Conservation (phyloP, 2,113 vertebrate genomes). For the Collichthys lucidus region DNA sequence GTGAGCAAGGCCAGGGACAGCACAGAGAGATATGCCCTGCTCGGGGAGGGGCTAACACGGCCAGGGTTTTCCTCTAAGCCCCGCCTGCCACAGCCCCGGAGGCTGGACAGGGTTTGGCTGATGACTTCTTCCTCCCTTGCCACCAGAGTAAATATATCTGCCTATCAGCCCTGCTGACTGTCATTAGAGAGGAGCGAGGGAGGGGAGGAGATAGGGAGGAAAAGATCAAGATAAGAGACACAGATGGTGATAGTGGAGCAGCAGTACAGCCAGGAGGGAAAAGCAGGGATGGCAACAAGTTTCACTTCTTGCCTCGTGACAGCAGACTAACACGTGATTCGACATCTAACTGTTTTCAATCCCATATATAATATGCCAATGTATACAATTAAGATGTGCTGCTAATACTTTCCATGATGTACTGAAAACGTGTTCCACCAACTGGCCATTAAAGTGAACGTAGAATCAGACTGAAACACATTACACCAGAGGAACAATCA, state of each 20-base stretch:
- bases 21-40: slow-evolving; percentile 84
- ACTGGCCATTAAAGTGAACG: neutral
- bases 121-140: slow-evolving; percentile 72
- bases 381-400: neutral
- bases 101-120: slow-evolving; percentile 69
- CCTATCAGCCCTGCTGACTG: slow-evolving; percentile 72
- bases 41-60: slow-evolving; percentile 81
- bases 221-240: slow-evolving; percentile 53
- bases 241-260: slow-evolving; percentile 51
- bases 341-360: neutral
- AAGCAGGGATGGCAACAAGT: slow-evolving; percentile 10
- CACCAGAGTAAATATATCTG: slow-evolving; percentile 79
- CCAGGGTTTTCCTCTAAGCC: slow-evolving; percentile 80
- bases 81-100: slow-evolving; percentile 77
- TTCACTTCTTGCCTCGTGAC: slow-evolving; percentile 6
- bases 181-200: slow-evolving; percentile 58
- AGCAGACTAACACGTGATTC: neutral
- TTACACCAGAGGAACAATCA: neutral
- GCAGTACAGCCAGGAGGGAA: slow-evolving; percentile 47
- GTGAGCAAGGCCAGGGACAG: slow-evolving; percentile 84
- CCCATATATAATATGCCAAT: neutral
- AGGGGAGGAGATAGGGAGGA: slow-evolving; percentile 25
- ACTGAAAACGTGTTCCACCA: neutral
- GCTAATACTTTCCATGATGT: neutral
- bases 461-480: neutral